Evolutionary conservation across 2,113 vertebrate genomes (phyloP).

Genomic region (Ceratotherium simum): DNA sequence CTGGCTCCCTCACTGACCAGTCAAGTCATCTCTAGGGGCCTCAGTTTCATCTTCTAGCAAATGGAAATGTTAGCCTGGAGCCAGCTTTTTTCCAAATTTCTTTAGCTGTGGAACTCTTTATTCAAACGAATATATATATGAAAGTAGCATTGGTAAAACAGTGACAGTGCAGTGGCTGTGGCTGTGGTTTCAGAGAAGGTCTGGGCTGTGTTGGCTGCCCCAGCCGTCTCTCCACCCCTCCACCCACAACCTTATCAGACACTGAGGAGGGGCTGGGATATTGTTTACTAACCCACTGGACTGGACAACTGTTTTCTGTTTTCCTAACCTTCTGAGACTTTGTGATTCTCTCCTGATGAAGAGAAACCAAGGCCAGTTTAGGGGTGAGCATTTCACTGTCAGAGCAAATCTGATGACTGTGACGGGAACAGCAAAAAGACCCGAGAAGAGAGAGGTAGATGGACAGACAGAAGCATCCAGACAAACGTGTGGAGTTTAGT

Average conservation of each 20-base stretch:
- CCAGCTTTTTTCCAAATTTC: not conserved
- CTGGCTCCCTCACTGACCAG: not conserved
- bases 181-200: not conserved
- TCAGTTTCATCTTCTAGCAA: not conserved
- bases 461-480: not conserved
- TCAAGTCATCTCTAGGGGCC: not conserved
- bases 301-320: not conserved
- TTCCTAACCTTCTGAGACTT: not conserved
- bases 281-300: too few species aligned
- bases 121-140: not conserved
- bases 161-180: too few species aligned
- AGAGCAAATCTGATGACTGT: not conserved
- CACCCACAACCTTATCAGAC: rapidly evolving
- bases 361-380: not conserved
- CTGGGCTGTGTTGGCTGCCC: not conserved
- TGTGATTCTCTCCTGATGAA: not conserved
- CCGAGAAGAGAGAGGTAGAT: not conserved
- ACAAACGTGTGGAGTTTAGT: not conserved
- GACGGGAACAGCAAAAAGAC: not conserved
- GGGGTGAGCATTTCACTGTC: not conserved
- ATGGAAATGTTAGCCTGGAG: not conserved
- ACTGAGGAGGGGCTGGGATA: not conserved
- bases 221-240: rapidly evolving
- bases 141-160: too few species aligned
- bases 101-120: not conserved